Evolutionary conservation across 92 coral and sea anemone genomes (phyloP).

Genomic region (Blastomussa wellsi): DNA sequence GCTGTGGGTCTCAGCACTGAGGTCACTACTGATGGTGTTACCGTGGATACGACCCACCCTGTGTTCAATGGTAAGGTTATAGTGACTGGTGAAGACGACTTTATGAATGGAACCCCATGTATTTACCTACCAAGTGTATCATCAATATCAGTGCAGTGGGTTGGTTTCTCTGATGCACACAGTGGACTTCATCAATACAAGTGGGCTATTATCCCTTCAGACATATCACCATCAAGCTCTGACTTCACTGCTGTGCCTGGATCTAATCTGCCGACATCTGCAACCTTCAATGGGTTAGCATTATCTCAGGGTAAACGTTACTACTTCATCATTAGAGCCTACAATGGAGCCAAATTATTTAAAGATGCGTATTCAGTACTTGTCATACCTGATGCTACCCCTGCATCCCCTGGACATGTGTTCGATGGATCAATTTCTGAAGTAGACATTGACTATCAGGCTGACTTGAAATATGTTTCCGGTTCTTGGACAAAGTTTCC

Average conservation of each 20-base stretch:
- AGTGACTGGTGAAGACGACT: constrained; percentile 62
- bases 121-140: constrained; percentile 67
- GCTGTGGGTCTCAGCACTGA: constrained; percentile 72
- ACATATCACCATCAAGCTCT: constrained; percentile 11
- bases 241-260: constrained; percentile 64
- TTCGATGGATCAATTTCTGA: constrained; percentile 67
- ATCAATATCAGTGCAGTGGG: constrained; percentile 67
- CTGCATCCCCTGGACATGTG: constrained; percentile 69
- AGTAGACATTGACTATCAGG: constrained; percentile 73
- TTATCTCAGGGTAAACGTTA: constrained; percentile 72
- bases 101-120: constrained; percentile 57
- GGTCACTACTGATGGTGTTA: constrained; percentile 72
- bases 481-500: constrained; percentile 78
- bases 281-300: constrained; percentile 59
- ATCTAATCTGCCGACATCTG: constrained; percentile 65
- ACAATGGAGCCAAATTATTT: constrained; percentile 73
- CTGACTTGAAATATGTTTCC: constrained; percentile 43
- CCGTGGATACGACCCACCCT: constrained; percentile 80
- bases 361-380: constrained; percentile 69
- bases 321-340: constrained; percentile 73
- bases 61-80: constrained; percentile 80
- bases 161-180: constrained; percentile 79
- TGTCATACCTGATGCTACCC: constrained; percentile 71
- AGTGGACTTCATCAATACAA: constrained; percentile 81
- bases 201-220: constrained; percentile 70